Evolutionary conservation across 1,140 invertebrate genomes (phyloP).

Genomic region (Elymnias hypermnestra): DNA sequence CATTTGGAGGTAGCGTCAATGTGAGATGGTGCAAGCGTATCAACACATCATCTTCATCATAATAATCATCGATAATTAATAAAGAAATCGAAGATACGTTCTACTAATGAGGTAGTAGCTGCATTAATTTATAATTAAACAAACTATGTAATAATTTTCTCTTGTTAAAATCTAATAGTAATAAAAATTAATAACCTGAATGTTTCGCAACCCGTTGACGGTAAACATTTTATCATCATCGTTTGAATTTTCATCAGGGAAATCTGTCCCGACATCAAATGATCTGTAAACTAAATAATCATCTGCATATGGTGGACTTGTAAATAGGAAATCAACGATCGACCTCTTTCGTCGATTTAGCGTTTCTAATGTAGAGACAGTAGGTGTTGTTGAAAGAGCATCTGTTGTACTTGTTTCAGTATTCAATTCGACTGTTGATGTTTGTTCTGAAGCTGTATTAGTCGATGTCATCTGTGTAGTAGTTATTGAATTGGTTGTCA

Average conservation of each 20-base stretch:
- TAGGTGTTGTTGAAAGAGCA: conserved; percentile 15
- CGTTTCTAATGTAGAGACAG: conserved; percentile 43
- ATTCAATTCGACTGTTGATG: background rate
- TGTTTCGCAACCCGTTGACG: conserved; percentile 60
- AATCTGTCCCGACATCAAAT: conserved; percentile 43
- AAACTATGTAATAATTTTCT: too few relatives aligned
- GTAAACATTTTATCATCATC: conserved; percentile 51
- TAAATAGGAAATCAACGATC: conserved; percentile 59
- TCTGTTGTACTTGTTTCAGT: conserved; percentile 20
- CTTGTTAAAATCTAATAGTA: too few relatives aligned
- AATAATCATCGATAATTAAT: too few relatives aligned
- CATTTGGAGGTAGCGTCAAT: too few relatives aligned
- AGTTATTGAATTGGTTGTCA: background rate
- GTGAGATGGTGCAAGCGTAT: too few relatives aligned
- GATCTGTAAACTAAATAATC: conserved; percentile 56
- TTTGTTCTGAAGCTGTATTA: conserved; percentile 8
- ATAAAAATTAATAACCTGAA: too few relatives aligned
- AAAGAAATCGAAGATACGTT: too few relatives aligned
- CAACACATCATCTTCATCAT: too few relatives aligned
- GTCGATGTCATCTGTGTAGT: conserved; percentile 15
- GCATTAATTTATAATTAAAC: too few relatives aligned
- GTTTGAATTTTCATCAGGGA: conserved; percentile 25
- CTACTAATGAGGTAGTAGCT: too few relatives aligned
- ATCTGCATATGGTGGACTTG: conserved; percentile 48
- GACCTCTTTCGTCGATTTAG: conserved; percentile 60